These are phyloP conservation scores for Hydrochoerus hydrochaeris DNA, from an alignment of 2,113 vertebrate genomes.

Conservation along the genomic window DNA sequence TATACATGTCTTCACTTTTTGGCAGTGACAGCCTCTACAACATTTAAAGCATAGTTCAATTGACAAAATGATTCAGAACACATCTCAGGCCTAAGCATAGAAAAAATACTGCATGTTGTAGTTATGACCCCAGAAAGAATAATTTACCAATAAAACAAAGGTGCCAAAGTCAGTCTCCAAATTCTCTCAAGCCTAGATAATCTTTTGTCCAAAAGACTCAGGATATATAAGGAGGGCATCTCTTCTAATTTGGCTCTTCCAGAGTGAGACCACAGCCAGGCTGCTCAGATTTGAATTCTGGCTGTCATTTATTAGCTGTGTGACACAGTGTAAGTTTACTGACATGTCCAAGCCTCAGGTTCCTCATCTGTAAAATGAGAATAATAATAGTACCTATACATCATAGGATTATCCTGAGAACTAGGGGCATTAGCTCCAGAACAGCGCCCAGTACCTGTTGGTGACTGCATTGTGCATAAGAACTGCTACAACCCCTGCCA, in stretches of 20 bases:
- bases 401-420: neutral
- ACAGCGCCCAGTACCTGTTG: neutral
- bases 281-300: constrained; percentile 27
- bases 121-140: neutral
- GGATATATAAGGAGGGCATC: neutral
- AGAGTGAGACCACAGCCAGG: neutral
- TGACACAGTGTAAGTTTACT: neutral
- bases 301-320: neutral
- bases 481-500: neutral
- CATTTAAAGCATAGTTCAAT: neutral
- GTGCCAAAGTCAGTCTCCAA: neutral
- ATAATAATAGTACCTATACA: neutral
- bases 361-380: constrained; percentile 31
- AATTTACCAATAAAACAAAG: neutral
- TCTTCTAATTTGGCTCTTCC: neutral
- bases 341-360: neutral
- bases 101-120: neutral
- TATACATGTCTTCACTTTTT: neutral
- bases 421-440: neutral
- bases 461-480: neutral
- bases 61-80: neutral
- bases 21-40: neutral
- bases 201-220: neutral
- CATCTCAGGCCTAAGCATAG: neutral
- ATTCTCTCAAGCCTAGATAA: neutral